Evolutionary conservation across 2,888 invertebrate genomes (phyloP).

Genomic region (Callimorpha dominula): DNA sequence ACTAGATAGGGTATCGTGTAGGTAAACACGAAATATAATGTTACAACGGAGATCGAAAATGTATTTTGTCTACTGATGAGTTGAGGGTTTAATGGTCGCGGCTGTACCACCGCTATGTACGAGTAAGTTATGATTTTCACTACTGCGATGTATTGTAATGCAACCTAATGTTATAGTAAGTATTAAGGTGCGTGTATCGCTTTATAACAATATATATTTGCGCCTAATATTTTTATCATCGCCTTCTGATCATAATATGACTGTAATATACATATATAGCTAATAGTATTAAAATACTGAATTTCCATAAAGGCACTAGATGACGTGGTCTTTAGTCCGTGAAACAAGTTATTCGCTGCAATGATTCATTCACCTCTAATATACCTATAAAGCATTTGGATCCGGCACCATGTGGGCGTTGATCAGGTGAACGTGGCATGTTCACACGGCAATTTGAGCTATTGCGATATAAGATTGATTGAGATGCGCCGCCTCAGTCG

Average conservation of each 20-base stretch:
- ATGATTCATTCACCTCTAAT: constrained; percentile 63
- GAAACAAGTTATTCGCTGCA: constrained; percentile 48
- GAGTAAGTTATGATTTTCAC: neutral
- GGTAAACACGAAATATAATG: too few relatives aligned
- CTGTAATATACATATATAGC: constrained; percentile 14
- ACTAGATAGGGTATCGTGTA: too few relatives aligned
- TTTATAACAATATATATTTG: neutral
- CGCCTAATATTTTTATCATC: neutral
- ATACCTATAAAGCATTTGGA: constrained; percentile 55
- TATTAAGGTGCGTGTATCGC: neutral
- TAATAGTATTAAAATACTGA: constrained; percentile 44
- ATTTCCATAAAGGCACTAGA: constrained; percentile 47
- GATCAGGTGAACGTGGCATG: constrained; percentile 69
- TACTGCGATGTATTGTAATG: neutral
- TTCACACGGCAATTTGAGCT: constrained; percentile 72
- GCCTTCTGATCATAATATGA: neutral
- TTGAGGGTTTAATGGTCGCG: constrained; percentile 29
- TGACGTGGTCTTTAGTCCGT: constrained; percentile 52
- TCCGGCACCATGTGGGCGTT: constrained; percentile 65
- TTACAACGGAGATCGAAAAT: too few relatives aligned
- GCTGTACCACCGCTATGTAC: neutral
- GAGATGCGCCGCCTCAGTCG: constrained; percentile 58
- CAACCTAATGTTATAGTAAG: neutral
- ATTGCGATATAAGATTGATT: constrained; percentile 67
- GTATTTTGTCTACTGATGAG: constrained; percentile 43